Conservation (phyloP, 2,797 vertebrate species). For the Spinus olivaceus region DNA sequence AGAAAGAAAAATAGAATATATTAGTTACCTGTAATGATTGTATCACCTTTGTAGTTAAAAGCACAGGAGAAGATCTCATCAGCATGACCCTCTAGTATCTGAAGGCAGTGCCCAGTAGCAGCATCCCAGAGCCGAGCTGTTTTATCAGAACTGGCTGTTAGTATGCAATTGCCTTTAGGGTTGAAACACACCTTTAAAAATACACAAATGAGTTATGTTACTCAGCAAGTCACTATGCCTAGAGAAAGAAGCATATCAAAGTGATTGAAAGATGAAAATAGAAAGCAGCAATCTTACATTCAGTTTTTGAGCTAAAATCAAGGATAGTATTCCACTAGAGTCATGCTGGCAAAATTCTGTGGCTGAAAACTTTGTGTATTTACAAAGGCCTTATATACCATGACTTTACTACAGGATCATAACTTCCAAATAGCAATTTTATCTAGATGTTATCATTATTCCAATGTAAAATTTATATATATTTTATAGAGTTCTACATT, state of each 20-base stretch:
- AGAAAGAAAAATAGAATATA: fast-evolving
- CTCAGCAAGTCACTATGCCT: not conserved
- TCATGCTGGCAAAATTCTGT: not conserved
- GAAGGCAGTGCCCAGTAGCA: conserved; percentile 85
- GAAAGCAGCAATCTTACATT: not conserved
- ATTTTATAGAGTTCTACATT: not conserved
- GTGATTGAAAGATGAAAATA: not conserved
- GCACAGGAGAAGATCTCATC: conserved; percentile 94
- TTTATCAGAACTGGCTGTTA: conserved; percentile 91
- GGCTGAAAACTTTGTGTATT: not conserved
- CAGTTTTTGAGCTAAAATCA: not conserved
- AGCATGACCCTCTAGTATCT: conserved; percentile 86
- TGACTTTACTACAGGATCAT: not conserved
- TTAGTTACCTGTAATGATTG: conserved; percentile 89
- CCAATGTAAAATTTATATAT: not conserved
- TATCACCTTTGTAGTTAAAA: conserved; percentile 93
- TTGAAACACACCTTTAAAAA: conserved; percentile 89
- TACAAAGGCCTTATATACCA: not conserved
- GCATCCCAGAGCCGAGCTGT: conserved; percentile 91
- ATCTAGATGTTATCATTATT: not conserved
- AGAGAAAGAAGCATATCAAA: not conserved
- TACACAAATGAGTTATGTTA: not conserved
- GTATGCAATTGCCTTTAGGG: conserved; percentile 85
- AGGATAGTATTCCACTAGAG: not conserved
- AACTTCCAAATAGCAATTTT: not conserved